phyloP scores from a whole-genome alignment of 2,888 invertebrate genomes.

The Tanypteryx hageni region DNA sequence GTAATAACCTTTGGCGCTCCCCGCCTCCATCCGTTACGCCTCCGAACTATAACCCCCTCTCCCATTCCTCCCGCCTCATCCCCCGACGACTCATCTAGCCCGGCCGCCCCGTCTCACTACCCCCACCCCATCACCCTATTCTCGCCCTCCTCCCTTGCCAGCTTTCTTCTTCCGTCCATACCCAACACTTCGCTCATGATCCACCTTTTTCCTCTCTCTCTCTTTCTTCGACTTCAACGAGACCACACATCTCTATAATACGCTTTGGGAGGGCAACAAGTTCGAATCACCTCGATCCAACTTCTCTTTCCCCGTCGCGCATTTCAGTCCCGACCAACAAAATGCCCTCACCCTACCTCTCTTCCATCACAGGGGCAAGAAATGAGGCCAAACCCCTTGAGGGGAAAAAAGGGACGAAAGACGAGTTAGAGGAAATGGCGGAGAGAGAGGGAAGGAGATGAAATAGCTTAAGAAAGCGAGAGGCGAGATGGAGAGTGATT shows the following conservation, averaged over 20 bases:
- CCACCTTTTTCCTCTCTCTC: not conserved
- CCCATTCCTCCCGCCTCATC: no score
- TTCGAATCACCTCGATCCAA: not conserved
- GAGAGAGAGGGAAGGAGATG: no score
- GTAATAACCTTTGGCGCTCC: constrained; percentile 62
- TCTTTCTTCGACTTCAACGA: not conserved
- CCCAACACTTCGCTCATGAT: not conserved
- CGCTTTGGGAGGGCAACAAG: constrained; percentile 6
- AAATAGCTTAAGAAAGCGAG: no score
- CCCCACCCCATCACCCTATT: not conserved
- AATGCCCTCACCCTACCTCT: no score
- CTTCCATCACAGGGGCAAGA: not conserved
- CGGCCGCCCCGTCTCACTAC: not conserved
- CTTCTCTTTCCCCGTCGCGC: no score
- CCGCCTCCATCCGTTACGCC: constrained; percentile 59
- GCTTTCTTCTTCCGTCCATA: not conserved
- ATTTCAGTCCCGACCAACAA: no score
- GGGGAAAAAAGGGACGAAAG: not conserved
- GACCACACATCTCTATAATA: constrained; percentile 4
- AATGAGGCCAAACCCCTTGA: constrained; percentile 19
- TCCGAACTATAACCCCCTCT: constrained; percentile 8
- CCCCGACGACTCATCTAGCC: not conserved
- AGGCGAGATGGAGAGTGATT: no score
- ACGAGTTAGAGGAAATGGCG: no score
- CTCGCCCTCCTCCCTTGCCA: not conserved